Evolutionary conservation across 2,797 vertebrate species (phyloP).

Genomic region (Sandelia bainsii): DNA sequence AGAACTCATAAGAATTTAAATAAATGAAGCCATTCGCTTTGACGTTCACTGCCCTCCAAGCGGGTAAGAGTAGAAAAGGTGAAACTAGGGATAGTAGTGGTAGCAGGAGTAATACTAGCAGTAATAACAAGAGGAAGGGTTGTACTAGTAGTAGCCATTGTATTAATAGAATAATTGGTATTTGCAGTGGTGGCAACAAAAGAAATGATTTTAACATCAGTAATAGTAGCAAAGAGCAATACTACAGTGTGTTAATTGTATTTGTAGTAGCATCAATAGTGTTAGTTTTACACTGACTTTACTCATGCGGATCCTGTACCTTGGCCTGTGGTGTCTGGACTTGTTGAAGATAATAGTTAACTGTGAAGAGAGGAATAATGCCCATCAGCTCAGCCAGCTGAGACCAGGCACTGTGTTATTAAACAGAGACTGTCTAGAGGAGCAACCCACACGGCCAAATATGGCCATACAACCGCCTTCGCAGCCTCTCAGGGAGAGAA

Average conservation of each 20-base stretch:
- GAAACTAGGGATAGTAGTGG: too few relatives aligned
- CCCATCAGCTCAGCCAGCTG: constrained; percentile 63
- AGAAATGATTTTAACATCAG: background rate
- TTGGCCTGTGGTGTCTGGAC: constrained; percentile 16
- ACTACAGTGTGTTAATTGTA: background rate
- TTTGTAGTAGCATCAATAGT: background rate
- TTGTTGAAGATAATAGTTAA: constrained; percentile 28
- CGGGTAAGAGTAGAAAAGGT: too few relatives aligned
- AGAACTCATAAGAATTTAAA: background rate
- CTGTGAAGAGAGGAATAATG: constrained; percentile 35
- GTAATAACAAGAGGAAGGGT: too few relatives aligned
- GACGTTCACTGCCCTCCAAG: too few relatives aligned
- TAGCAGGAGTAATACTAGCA: too few relatives aligned
- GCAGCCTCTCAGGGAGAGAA: constrained; percentile 41
- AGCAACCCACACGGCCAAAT: constrained; percentile 78
- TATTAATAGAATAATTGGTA: background rate
- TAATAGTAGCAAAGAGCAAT: background rate
- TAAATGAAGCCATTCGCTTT: too few relatives aligned
- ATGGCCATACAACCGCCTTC: constrained; percentile 71
- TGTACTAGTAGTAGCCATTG: background rate
- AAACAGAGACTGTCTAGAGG: constrained; percentile 65
- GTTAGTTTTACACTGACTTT: background rate
- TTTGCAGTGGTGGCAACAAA: background rate
- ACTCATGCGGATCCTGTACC: background rate
- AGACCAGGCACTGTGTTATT: constrained; percentile 73